Conservation (phyloP, 2,113 vertebrate genomes). For the Amphiprion percula region DNA sequence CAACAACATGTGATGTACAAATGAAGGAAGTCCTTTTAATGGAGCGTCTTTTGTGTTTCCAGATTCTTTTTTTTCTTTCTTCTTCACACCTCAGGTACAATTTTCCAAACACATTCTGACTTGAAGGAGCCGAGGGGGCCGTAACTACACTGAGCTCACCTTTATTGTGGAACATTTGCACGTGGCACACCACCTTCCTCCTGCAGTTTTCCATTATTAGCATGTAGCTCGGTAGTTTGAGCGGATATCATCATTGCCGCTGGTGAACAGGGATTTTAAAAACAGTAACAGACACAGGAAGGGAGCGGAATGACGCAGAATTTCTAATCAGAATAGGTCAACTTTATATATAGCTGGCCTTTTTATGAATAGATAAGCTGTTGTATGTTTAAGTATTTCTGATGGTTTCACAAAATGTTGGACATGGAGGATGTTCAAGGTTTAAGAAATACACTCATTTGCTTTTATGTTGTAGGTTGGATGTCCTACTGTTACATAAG, state of each 20-base stretch:
- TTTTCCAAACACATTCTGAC: neutral
- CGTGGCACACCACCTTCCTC: neutral
- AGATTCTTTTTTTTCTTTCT: too few relatives aligned
- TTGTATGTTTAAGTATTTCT: neutral
- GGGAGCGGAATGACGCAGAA: constrained; percentile 22
- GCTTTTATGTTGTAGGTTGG: neutral
- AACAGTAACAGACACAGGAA: constrained; percentile 43
- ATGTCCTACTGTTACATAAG: too few relatives aligned
- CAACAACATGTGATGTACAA: neutral
- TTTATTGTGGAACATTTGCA: constrained; percentile 25
- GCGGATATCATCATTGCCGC: constrained; percentile 15
- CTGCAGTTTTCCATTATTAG: constrained; percentile 35
- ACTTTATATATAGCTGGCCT: constrained; percentile 27
- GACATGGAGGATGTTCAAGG: neutral
- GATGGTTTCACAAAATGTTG: neutral
- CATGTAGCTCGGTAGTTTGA: neutral
- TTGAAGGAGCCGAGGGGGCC: neutral
- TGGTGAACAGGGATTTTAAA: constrained; percentile 29
- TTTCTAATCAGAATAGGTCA: constrained; percentile 18
- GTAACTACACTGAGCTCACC: neutral
- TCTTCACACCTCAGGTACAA: neutral
- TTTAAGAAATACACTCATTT: neutral
- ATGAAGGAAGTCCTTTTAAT: neutral
- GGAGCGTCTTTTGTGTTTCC: neutral
- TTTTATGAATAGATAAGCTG: constrained; percentile 1